phyloP scores from a whole-genome alignment of 2,797 vertebrate genomes.

The Mallotus villosus region DNA sequence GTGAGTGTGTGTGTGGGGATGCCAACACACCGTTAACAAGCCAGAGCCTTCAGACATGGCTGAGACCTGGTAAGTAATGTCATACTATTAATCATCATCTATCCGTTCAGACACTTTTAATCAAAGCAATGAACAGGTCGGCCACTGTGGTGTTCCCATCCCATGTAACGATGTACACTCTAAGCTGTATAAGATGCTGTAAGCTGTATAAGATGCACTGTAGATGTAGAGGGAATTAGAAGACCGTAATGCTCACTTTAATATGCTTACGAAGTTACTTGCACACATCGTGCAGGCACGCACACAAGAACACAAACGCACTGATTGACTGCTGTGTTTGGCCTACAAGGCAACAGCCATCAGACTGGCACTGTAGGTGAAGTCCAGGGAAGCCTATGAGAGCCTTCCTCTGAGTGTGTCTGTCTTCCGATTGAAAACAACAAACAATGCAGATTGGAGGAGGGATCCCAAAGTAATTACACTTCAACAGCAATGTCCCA shows the following conservation, averaged over 20 bases:
- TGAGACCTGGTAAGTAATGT: neutral
- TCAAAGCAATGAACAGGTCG: too few species aligned
- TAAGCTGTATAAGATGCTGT: too few species aligned
- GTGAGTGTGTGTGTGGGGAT: neutral
- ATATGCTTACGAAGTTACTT: neutral
- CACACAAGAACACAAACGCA: too few species aligned
- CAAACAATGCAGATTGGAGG: slow-evolving; percentile 18
- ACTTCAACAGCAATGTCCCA: slow-evolving; percentile 45
- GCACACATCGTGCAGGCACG: neutral
- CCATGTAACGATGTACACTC: too few species aligned
- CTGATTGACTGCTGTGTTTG: slow-evolving; percentile 30
- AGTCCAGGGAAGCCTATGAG: slow-evolving; percentile 38
- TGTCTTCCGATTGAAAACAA: slow-evolving; percentile 49
- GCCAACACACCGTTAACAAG: neutral
- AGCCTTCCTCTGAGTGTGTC: slow-evolving; percentile 41
- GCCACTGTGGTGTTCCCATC: too few species aligned
- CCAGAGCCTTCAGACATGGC: neutral
- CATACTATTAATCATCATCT: too few species aligned
- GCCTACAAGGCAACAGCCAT: slow-evolving; percentile 4
- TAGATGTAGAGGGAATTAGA: slow-evolving; percentile 36
- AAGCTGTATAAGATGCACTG: too few species aligned
- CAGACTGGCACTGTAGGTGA: neutral
- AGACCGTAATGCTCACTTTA: slow-evolving; percentile 1
- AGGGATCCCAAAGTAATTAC: slow-evolving; percentile 44
- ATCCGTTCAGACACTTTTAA: too few species aligned